phyloP scores from a whole-genome alignment of 2,113 vertebrate species.

The Trichomycterus rosablanca region DNA sequence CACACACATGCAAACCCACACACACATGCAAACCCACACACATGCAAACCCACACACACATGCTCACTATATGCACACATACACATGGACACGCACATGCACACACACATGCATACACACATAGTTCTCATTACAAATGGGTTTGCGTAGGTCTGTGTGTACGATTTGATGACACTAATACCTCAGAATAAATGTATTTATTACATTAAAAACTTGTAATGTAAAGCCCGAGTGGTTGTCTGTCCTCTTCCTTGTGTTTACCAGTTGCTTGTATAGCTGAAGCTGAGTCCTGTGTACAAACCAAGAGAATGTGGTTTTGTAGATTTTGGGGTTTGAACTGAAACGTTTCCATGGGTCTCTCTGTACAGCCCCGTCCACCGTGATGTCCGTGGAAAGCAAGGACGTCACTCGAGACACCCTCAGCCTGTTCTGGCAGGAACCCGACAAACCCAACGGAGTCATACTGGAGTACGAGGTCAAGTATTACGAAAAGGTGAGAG shows the following conservation, averaged over 20 bases:
- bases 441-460: slow-evolving; percentile 91
- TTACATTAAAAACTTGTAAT: no score
- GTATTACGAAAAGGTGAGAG: slow-evolving; percentile 93
- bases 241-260: no score
- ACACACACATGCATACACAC: not conserved
- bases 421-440: slow-evolving; percentile 88
- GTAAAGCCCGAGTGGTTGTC: no score
- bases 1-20: not conserved
- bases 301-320: no score
- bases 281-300: no score
- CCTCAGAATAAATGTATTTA: no score
- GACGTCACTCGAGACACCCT: slow-evolving; percentile 94
- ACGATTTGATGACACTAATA: not conserved
- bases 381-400: slow-evolving; percentile 88
- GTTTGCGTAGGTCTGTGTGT: not conserved
- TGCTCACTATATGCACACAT: not conserved
- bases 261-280: no score
- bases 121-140: not conserved
- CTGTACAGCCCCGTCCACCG: slow-evolving; percentile 82
- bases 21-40: no score
- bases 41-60: no score
- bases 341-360: slow-evolving; percentile 30
- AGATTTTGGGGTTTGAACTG: not conserved
- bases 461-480: slow-evolving; percentile 98
- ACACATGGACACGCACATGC: no score